phyloP scores from a whole-genome alignment of 2,797 vertebrate genomes.

The Parotocinclus haroldoi region DNA sequence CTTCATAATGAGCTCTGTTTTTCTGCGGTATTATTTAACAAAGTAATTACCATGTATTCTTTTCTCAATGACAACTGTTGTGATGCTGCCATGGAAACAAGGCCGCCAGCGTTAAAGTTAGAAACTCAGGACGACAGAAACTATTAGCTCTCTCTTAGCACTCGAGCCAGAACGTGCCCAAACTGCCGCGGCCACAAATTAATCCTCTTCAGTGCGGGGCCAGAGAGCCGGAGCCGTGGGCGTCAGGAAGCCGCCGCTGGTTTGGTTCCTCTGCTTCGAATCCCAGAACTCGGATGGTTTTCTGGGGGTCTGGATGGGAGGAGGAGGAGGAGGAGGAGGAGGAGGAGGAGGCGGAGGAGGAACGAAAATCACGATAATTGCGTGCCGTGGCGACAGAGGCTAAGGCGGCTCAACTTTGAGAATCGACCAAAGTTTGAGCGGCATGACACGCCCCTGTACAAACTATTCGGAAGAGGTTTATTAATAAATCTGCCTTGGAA shows the following conservation, averaged over 20 bases:
- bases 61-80: constrained; percentile 51
- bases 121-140: constrained; percentile 48
- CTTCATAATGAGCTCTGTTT: constrained; percentile 37
- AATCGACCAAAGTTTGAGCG: background rate
- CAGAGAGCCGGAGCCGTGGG: constrained; percentile 31
- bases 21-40: constrained; percentile 43
- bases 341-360: constrained; percentile 21
- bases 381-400: constrained; percentile 33
- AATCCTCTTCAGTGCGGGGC: constrained; percentile 32
- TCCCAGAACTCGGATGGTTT: constrained; percentile 47
- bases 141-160: constrained; percentile 47
- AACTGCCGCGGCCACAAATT: constrained; percentile 41
- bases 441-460: too few relatives aligned
- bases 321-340: constrained; percentile 20
- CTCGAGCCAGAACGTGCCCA: constrained; percentile 31
- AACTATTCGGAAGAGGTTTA: too few relatives aligned
- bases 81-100: constrained; percentile 53
- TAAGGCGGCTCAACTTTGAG: constrained; percentile 14
- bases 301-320: constrained; percentile 41
- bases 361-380: constrained; percentile 40
- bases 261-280: constrained; percentile 18
- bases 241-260: constrained; percentile 23
- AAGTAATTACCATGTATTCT: constrained; percentile 55
- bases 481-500: too few relatives aligned
- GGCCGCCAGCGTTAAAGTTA: constrained; percentile 46